Conservation (phyloP, 2,888 invertebrate species). For the Aspidapion aeneum region DNA sequence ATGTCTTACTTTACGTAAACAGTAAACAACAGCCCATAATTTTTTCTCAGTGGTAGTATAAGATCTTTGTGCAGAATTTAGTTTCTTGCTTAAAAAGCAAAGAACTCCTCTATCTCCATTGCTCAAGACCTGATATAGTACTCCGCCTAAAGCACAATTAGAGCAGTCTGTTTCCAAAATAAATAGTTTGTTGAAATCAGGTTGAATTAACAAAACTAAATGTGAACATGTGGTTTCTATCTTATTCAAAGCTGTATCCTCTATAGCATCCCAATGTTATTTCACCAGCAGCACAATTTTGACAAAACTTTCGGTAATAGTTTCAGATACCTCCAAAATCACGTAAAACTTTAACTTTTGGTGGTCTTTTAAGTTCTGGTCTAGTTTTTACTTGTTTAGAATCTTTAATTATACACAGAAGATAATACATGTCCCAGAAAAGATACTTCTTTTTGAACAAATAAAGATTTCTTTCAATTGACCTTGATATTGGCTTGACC, state of each 20-base stretch:
- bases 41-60: conserved; percentile 8
- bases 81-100: conserved; percentile 17
- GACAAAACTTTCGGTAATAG: conserved; percentile 22
- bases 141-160: conserved; percentile 17
- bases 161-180: conserved; percentile 22
- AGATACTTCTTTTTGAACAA: conserved; percentile 18
- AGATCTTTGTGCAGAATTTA: not conserved
- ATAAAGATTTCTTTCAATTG: conserved; percentile 30
- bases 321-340: conserved; percentile 23
- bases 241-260: conserved; percentile 18
- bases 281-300: conserved; percentile 16
- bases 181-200: conserved; percentile 17
- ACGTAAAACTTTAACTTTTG: conserved; percentile 16
- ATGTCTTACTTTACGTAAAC: not conserved
- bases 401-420: conserved; percentile 21
- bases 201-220: conserved; percentile 21
- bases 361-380: conserved; percentile 16
- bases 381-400: conserved; percentile 23
- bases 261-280: conserved; percentile 18
- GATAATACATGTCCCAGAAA: conserved; percentile 30
- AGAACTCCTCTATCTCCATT: conserved; percentile 16
- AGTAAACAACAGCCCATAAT: not conserved
- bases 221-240: conserved; percentile 18
- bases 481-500: conserved; percentile 28
- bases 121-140: not conserved